Percentiles rank a stretch among this genome's conserved stretches.
Evolutionary conservation across 2,888 invertebrate species (phyloP).

Genomic region (Tachina lurida): DNA sequence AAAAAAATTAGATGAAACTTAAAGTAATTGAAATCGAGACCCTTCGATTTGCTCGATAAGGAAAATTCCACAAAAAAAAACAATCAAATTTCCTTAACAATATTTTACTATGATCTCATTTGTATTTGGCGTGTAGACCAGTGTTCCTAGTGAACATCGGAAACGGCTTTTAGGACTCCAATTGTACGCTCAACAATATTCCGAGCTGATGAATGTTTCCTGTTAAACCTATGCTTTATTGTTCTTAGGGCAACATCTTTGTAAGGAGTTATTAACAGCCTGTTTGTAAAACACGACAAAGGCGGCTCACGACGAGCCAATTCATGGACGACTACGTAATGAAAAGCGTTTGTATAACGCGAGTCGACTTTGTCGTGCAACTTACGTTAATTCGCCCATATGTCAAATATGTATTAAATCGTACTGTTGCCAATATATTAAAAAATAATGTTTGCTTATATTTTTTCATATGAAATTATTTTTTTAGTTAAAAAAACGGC

Average conservation of each 20-base stretch:
- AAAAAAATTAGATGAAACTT: neutral
- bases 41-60: neutral
- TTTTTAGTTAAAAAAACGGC: too few relatives aligned
- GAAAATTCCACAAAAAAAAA: neutral
- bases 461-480: too few relatives aligned
- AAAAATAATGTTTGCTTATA: too few relatives aligned
- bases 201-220: neutral
- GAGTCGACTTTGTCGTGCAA: too few relatives aligned
- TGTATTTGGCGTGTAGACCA: neutral
- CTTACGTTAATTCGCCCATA: too few relatives aligned
- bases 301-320: too few relatives aligned
- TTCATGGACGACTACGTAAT: too few relatives aligned
- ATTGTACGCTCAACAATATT: constrained; percentile 7
- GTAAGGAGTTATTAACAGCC: neutral
- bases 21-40: neutral
- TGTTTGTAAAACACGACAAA: too few relatives aligned
- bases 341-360: too few relatives aligned
- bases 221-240: neutral
- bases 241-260: neutral
- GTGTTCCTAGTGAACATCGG: neutral
- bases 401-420: too few relatives aligned
- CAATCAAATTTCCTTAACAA: neutral
- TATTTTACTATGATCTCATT: too few relatives aligned
- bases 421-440: too few relatives aligned
- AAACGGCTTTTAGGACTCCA: neutral